phyloP scores from a whole-genome alignment of 2,113 vertebrate species.

The Hypomesus transpacificus region DNA sequence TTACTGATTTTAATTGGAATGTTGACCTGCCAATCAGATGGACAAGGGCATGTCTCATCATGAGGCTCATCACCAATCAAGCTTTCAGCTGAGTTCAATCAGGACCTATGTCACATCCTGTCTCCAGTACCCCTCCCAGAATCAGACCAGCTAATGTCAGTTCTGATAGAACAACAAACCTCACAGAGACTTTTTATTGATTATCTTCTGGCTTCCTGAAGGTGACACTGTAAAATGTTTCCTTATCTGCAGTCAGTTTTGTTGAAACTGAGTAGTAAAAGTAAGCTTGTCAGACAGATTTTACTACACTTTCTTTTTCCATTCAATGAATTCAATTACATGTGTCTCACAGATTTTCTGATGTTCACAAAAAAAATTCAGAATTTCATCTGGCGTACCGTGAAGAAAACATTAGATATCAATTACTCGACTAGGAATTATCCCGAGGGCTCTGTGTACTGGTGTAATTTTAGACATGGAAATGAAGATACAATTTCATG shows the following conservation, averaged over 20 bases:
- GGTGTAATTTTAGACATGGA: slow-evolving; percentile 45
- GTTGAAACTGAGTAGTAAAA: slow-evolving; percentile 61
- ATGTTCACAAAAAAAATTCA: slow-evolving; percentile 46
- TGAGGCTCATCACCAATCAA: slow-evolving; percentile 41
- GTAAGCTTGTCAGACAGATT: slow-evolving; percentile 56
- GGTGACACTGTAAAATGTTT: slow-evolving; percentile 58
- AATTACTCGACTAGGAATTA: slow-evolving; percentile 49
- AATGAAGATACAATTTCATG: slow-evolving; percentile 40
- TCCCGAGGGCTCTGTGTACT: slow-evolving; percentile 34
- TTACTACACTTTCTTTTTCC: background rate
- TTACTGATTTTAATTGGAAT: slow-evolving; percentile 13
- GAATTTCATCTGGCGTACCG: slow-evolving; percentile 43
- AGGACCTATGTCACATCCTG: slow-evolving; percentile 35
- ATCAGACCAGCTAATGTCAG: background rate
- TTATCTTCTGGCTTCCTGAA: slow-evolving; percentile 30
- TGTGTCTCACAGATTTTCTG: slow-evolving; percentile 32
- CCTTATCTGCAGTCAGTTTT: slow-evolving; percentile 54
- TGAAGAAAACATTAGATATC: slow-evolving; percentile 61
- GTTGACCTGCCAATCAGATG: slow-evolving; percentile 21
- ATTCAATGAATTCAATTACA: slow-evolving; percentile 2
- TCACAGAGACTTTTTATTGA: background rate
- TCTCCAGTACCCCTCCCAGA: background rate
- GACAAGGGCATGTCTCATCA: background rate
- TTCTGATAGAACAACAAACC: slow-evolving; percentile 26
- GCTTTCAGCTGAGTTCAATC: slow-evolving; percentile 60